These are phyloP conservation scores for Argynnis bischoffii DNA, from an alignment of 2,888 invertebrate species.

Conservation along the genomic window DNA sequence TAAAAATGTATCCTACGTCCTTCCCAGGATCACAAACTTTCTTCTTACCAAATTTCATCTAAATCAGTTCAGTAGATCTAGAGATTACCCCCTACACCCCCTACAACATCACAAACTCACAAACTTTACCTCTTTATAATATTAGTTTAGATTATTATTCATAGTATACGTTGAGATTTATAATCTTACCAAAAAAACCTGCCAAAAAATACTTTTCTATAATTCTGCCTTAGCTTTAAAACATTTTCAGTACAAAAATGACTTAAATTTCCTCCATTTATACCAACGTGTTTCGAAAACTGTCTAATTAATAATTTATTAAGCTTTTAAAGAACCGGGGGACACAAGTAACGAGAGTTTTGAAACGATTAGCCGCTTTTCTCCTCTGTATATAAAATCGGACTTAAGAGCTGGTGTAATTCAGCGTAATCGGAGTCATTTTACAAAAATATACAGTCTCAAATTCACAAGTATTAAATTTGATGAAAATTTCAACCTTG, in stretches of 20 bases:
- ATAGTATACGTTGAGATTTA: too few relatives aligned
- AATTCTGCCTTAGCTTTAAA: constrained; percentile 28
- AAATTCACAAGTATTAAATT: constrained; percentile 20
- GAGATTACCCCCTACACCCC: too few relatives aligned
- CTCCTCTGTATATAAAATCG: constrained; percentile 52
- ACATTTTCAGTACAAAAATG: constrained; percentile 53
- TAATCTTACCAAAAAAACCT: too few relatives aligned
- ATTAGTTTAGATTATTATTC: too few relatives aligned
- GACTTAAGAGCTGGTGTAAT: constrained; percentile 58
- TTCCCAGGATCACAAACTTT: too few relatives aligned
- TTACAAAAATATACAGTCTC: constrained; percentile 54
- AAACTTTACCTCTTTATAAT: too few relatives aligned
- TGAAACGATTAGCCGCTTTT: constrained; percentile 47
- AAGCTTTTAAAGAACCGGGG: constrained; percentile 61
- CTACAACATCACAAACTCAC: too few relatives aligned
- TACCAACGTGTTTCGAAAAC: constrained; percentile 52
- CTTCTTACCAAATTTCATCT: too few relatives aligned
- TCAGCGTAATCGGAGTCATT: constrained; percentile 55
- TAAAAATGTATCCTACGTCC: too few relatives aligned
- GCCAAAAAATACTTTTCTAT: constrained; percentile 19
- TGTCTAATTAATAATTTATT: constrained; percentile 68
- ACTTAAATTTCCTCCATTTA: constrained; percentile 50
- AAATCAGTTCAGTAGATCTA: too few relatives aligned
- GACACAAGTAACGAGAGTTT: constrained; percentile 54
- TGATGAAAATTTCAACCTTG: constrained; percentile 19